phyloP scores from a whole-genome alignment of 2,888 invertebrate genomes.

The Bugula neritina region DNA sequence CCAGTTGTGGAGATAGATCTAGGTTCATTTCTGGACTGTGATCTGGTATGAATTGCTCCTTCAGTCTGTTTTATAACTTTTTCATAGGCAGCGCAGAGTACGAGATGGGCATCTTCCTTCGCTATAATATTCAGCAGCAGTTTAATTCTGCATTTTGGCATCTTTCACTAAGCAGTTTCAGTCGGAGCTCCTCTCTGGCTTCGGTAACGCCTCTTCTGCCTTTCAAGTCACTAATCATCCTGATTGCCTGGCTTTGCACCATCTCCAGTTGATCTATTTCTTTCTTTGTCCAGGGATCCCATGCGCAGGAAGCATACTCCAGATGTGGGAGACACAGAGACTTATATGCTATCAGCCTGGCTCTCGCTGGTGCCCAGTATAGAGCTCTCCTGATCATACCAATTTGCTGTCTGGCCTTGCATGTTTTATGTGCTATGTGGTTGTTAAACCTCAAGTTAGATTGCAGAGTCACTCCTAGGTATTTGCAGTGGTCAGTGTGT shows the following conservation, averaged over 20 bases:
- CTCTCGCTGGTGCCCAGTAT: slow-evolving; percentile 6
- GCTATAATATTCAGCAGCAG: neutral
- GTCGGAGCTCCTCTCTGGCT: no score
- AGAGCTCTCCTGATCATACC: neutral
- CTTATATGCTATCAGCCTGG: no score
- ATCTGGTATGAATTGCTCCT: neutral
- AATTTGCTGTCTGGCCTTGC: neutral
- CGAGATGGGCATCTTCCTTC: slow-evolving; percentile 6
- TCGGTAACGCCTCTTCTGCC: no score
- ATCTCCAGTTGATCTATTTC: neutral
- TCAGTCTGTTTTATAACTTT: neutral
- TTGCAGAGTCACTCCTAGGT: neutral
- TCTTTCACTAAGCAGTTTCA: neutral
- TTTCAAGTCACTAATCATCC: neutral
- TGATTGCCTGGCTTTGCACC: neutral
- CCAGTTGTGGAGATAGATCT: neutral
- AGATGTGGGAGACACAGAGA: no score
- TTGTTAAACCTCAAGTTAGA: neutral
- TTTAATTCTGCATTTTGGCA: neutral
- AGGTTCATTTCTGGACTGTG: slow-evolving; percentile 17
- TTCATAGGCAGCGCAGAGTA: neutral
- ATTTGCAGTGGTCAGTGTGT: neutral
- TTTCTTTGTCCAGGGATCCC: neutral
- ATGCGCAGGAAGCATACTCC: neutral
- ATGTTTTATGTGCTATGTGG: neutral